Evolutionary conservation across 1,140 invertebrate genomes (phyloP), one percentile per base, ranked within the genome.

Genomic region (Leptoteleia sp.): DNA sequence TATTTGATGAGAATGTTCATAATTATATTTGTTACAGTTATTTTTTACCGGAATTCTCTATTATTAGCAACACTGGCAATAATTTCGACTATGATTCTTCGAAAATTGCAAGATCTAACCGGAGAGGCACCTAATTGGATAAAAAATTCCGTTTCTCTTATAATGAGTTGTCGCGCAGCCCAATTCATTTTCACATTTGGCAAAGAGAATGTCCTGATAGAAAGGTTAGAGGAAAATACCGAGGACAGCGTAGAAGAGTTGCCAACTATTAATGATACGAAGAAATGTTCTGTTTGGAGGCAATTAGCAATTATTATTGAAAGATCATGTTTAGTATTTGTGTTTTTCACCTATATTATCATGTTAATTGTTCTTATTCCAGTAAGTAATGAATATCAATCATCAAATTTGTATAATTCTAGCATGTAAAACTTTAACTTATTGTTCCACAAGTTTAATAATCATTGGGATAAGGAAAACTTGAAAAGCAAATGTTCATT

Each of bases 31-130:
- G 0, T 85, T 76, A 9, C 43, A 91, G 91, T 91, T 7, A 42
- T 90, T 4, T 90, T 89, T 29, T 91, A 90, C 55, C 81, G 87
- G 12, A 85, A 87, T 54, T 91, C 89, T 0, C 57, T 91, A 40
- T 62, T 83, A 1, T 38, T 92, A 42, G 86, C 91, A n/a, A 80
- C 81, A 1, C 79, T 90, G 7, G 90, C 87, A 0, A 76, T 91
- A 54, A 65, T 91, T 0, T 22, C 89, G 1, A 90, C 90, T 3
- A 85, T 86, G 0, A 2, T 89, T 2, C 75, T 90, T 2, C 82
- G 86, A 2, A 87, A 88, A 76, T 37, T 87, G 12, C 79, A 86
- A 70, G 43, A 54, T 3, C 75, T 78, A 13, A 8, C 38, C 13
- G 82, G 22, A 35, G 52, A 59, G 1, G 27, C 82, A 4, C 86